Percentiles rank a stretch among this genome's conserved stretches.
Conservation (phyloP, 2,113 vertebrate genomes). For the Nesoenas mayeri region DNA sequence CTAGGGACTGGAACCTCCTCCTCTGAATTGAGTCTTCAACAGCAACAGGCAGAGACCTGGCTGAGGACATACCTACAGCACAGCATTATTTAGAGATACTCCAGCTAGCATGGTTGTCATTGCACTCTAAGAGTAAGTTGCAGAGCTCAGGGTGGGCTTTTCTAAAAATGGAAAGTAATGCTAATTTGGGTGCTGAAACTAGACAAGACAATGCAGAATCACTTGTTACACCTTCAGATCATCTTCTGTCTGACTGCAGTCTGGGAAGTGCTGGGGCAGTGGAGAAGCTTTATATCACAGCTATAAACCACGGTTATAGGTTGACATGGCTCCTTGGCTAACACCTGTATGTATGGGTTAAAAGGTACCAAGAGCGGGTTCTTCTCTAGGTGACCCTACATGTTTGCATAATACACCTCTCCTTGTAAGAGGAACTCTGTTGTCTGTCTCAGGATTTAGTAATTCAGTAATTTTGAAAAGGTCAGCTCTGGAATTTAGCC, state of each 20-base stretch:
- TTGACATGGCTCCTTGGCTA: neutral
- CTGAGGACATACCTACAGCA: neutral
- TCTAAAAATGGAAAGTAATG: neutral
- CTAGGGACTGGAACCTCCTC: neutral
- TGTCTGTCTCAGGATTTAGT: slow-evolving; percentile 43
- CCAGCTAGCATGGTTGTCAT: neutral
- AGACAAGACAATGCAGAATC: neutral
- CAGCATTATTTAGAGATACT: neutral
- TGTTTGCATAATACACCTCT: slow-evolving; percentile 31
- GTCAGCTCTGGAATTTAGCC: slow-evolving; percentile 57
- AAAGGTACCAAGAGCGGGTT: neutral
- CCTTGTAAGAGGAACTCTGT: slow-evolving; percentile 28
- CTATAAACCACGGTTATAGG: neutral
- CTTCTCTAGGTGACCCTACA: slow-evolving; percentile 45
- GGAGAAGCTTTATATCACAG: neutral
- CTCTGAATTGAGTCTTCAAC: neutral
- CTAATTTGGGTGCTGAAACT: neutral
- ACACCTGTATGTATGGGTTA: neutral
- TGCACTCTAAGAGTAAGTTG: neutral
- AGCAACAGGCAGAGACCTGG: neutral
- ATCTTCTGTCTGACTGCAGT: neutral
- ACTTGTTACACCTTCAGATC: neutral
- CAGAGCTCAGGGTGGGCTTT: neutral
- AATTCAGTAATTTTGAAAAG: slow-evolving; percentile 61
- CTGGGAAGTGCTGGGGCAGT: neutral